phyloP scores from a whole-genome alignment of 2,113 vertebrate species.

The Hassar affinis region DNA sequence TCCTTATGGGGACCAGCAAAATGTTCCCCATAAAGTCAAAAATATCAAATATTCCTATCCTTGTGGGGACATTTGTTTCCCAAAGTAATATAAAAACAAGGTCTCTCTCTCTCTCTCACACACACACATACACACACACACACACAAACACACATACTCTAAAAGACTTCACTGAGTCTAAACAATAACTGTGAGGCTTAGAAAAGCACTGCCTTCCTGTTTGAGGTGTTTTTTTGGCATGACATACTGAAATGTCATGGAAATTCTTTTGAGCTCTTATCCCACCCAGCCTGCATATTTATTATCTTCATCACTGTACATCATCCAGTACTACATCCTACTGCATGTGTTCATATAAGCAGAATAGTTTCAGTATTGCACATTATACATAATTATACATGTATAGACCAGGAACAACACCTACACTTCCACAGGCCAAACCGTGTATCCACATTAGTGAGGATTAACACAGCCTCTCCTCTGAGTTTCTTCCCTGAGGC shows the following conservation, averaged over 20 bases:
- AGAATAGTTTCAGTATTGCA: neutral
- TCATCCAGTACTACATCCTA: slow-evolving; percentile 18
- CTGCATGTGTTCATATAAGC: slow-evolving; percentile 16
- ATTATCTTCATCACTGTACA: slow-evolving; percentile 52
- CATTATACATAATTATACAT: slow-evolving; percentile 16
- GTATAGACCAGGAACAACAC: neutral
- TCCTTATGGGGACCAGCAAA: no score
- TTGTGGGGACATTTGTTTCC: no score
- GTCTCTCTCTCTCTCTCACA: no score
- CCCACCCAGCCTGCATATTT: slow-evolving; percentile 71
- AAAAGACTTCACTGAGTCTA: neutral
- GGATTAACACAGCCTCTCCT: neutral
- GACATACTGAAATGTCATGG: slow-evolving; percentile 61
- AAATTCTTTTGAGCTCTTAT: slow-evolving; percentile 64
- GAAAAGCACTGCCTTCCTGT: slow-evolving; percentile 7
- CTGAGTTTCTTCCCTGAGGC: slow-evolving; percentile 11
- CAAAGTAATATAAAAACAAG: no score
- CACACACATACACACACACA: neutral
- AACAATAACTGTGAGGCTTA: slow-evolving; percentile 20
- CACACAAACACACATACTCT: neutral
- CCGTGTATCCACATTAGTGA: slow-evolving; percentile 26
- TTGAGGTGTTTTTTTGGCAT: slow-evolving; percentile 58
- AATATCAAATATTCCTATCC: no score
- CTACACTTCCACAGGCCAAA: slow-evolving; percentile 6
- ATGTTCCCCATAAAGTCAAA: no score